A percentile compares a stretch with the other conserved stretches of the same genome.
Evolutionary conservation across 2,113 vertebrate species (phyloP).

Genomic region (Grus americana): DNA sequence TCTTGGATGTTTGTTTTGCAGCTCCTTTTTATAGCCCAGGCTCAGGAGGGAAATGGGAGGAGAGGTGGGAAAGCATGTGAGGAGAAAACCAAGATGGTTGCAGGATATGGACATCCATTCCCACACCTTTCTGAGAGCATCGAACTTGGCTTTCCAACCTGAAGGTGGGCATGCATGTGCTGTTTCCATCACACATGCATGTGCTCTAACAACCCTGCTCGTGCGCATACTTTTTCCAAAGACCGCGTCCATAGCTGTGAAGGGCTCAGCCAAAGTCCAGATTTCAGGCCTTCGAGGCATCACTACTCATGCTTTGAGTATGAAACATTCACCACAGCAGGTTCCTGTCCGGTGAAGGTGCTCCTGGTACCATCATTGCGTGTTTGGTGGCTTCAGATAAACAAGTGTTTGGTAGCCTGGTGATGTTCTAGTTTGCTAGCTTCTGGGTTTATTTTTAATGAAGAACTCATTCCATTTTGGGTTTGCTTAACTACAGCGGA

Average conservation of each 20-base stretch:
- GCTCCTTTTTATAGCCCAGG: slow-evolving; percentile 2
- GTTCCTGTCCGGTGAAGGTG: not conserved
- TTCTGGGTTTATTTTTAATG: not conserved
- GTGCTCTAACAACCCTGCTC: not conserved
- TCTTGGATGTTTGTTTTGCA: slow-evolving; percentile 39
- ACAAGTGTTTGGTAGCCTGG: not conserved
- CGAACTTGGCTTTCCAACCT: not conserved
- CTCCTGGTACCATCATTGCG: not conserved
- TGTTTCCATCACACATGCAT: not conserved
- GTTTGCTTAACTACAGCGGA: not conserved
- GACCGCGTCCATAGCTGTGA: rapidly evolving
- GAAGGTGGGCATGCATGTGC: not conserved
- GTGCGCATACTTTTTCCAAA: not conserved
- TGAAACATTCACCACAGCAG: not conserved
- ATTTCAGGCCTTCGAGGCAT: not conserved
- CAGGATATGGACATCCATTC: not conserved
- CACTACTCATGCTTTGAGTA: rapidly evolving
- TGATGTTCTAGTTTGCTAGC: not conserved
- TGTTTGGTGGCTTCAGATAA: not conserved
- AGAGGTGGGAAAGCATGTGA: not conserved
- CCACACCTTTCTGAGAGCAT: not conserved
- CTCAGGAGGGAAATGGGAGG: not conserved
- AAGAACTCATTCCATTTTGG: not conserved
- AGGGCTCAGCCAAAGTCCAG: not conserved
- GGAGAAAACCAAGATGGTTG: not conserved